Conservation (phyloP, 2,888 invertebrate genomes). For the Drosophila neotestacea region DNA sequence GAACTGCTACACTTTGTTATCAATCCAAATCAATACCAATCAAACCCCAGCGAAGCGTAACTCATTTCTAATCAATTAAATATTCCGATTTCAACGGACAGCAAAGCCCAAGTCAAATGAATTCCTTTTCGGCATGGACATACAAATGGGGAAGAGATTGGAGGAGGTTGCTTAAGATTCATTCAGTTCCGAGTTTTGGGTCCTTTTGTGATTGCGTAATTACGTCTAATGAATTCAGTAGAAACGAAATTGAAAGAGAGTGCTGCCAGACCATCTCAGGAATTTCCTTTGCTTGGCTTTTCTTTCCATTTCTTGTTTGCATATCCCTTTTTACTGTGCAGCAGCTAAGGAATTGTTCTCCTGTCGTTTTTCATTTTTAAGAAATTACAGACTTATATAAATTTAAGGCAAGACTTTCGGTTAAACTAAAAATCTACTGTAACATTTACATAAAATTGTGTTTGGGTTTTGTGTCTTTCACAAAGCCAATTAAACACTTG, state of each 20-base stretch:
- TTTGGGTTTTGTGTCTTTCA: conserved; percentile 29
- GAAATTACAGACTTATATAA: conserved; percentile 37
- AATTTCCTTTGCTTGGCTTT: conserved; percentile 30
- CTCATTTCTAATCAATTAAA: conserved; percentile 81
- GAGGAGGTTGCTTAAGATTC: conserved; percentile 48
- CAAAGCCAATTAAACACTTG: conserved; percentile 71
- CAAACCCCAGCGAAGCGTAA: conserved; percentile 44
- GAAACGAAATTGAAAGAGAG: conserved; percentile 69
- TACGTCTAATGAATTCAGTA: conserved; percentile 74
- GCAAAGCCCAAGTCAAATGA: conserved; percentile 38
- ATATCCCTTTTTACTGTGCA: conserved; percentile 1
- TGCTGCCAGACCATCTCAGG: conserved; percentile 25
- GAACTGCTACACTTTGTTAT: background rate
- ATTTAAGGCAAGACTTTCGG: conserved; percentile 36
- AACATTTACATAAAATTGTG: conserved; percentile 20
- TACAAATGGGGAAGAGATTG: conserved; percentile 1
- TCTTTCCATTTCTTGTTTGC: conserved; percentile 6
- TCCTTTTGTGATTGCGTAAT: conserved; percentile 75
- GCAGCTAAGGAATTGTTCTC: conserved; percentile 30
- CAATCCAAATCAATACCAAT: conserved; percentile 39
- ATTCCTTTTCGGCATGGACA: conserved; percentile 44
- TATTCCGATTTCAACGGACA: conserved; percentile 63
- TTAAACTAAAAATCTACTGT: conserved; percentile 1
- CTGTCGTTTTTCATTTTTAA: conserved; percentile 43
- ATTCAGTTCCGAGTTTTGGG: conserved; percentile 35